phyloP scores from a whole-genome alignment of 2,113 vertebrate species.

The Cyphomyrus discorhynchus region DNA sequence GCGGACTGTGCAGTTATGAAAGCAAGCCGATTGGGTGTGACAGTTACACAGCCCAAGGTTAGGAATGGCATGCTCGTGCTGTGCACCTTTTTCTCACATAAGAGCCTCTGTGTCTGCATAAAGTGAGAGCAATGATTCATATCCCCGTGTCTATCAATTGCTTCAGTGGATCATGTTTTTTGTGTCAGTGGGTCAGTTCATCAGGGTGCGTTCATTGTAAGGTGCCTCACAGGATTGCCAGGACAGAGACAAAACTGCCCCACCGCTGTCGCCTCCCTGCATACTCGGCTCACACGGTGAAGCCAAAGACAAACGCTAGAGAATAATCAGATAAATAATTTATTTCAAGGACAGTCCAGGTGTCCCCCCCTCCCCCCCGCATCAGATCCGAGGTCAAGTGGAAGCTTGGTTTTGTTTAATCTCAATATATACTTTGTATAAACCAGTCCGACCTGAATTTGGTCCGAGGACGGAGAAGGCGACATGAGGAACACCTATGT shows the following conservation, averaged over 20 bases:
- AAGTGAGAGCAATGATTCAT: neutral
- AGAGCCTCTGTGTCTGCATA: neutral
- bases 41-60: slow-evolving; percentile 37
- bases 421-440: neutral
- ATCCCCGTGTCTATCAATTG: neutral
- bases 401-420: neutral
- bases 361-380: neutral
- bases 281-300: neutral
- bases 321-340: neutral
- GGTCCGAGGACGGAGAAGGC: neutral
- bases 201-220: neutral
- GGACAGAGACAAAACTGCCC: neutral
- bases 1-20: slow-evolving; percentile 31
- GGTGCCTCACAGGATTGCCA: neutral
- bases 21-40: slow-evolving; percentile 39
- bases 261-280: neutral
- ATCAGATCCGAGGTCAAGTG: neutral
- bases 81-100: neutral
- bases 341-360: neutral
- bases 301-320: neutral
- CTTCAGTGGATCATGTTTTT: neutral
- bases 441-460: slow-evolving; percentile 38
- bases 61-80: slow-evolving; percentile 28
- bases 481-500: neutral
- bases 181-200: neutral